A percentile compares a stretch with the other conserved stretches of the same genome.
phyloP scores from a whole-genome alignment of 2,888 invertebrate genomes.

The Archips xylosteana region DNA sequence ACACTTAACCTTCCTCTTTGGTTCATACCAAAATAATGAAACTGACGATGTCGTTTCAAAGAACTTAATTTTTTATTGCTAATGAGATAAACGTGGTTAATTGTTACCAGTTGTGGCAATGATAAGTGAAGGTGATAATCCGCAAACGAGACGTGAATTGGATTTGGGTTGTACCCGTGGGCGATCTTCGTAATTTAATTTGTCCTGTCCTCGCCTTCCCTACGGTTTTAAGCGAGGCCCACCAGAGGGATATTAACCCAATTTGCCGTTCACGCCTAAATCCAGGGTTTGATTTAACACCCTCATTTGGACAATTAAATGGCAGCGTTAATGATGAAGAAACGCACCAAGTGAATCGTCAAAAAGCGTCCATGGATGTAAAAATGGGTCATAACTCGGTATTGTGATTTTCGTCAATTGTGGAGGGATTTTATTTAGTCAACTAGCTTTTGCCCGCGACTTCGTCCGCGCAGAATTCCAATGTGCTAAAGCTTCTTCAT shows the following conservation, averaged over 20 bases:
- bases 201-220: neutral
- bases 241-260: conserved; percentile 20
- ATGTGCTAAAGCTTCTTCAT: too few species aligned
- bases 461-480: too few species aligned
- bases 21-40: too few species aligned
- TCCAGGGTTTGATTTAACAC: conserved; percentile 2
- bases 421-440: neutral
- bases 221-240: neutral
- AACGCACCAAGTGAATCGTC: neutral
- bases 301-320: neutral
- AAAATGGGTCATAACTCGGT: neutral
- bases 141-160: neutral
- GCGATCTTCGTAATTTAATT: conserved; percentile 11
- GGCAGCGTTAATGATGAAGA: conserved; percentile 1
- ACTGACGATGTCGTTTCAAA: too few species aligned
- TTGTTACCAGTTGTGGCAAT: conserved; percentile 4
- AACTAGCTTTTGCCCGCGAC: too few species aligned
- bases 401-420: neutral
- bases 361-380: neutral
- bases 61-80: neutral
- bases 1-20: neutral
- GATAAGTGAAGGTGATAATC: conserved; percentile 7
- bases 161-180: conserved; percentile 6
- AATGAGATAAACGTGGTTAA: neutral
- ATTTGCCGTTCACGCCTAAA: conserved; percentile 9